Percentiles rank a stretch among this genome's conserved stretches.
Evolutionary conservation across 2,113 vertebrate genomes (phyloP).

Genomic region (Dipodomys spectabilis): DNA sequence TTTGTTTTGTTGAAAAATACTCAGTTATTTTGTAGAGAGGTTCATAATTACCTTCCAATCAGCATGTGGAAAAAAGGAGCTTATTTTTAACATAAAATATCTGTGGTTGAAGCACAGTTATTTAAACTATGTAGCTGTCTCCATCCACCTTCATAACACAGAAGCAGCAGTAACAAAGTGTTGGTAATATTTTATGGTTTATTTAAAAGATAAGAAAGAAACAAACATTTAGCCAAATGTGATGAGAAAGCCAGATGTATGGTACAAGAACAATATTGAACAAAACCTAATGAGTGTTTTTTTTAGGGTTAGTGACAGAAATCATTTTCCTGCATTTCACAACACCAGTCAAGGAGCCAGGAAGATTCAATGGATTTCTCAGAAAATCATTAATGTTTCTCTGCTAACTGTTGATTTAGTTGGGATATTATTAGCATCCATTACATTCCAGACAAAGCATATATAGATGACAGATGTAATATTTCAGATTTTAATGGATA

Average conservation of each 20-base stretch:
- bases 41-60: no score
- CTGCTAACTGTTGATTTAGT: constrained; percentile 2
- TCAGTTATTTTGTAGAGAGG: no score
- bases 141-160: background rate
- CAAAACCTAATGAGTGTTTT: background rate
- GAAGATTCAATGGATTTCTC: background rate
- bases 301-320: background rate
- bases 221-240: background rate
- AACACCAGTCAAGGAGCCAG: background rate
- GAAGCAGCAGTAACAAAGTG: background rate
- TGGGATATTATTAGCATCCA: background rate
- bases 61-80: no score
- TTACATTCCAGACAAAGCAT: background rate
- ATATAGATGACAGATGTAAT: background rate
- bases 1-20: background rate
- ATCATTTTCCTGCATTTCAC: background rate
- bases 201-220: background rate
- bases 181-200: background rate
- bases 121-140: background rate
- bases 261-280: no score
- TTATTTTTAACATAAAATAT: no score
- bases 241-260: background rate
- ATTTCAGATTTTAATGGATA: background rate
- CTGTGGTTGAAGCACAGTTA: no score
- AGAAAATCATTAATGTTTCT: constrained; percentile 1